Evolutionary conservation across 1,140 invertebrate genomes (phyloP).

Genomic region (Mylabris phalerata): DNA sequence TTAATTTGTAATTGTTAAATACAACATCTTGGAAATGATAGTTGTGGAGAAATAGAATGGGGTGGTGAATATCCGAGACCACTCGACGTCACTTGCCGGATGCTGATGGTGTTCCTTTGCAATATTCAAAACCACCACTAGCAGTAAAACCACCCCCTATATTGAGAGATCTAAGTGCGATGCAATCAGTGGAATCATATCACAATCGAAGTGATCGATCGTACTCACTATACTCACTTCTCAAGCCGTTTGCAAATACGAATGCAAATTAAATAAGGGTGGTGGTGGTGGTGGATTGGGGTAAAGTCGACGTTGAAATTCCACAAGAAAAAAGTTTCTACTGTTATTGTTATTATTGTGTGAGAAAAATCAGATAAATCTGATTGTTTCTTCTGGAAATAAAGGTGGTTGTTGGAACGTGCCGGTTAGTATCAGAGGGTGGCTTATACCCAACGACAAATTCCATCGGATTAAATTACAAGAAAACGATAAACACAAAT

Average conservation of each 20-base stretch:
- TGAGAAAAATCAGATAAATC: too few species aligned
- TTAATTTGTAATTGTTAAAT: too few species aligned
- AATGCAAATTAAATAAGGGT: slow-evolving; percentile 9
- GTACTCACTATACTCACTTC: not conserved
- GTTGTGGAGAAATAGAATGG: slow-evolving; percentile 1
- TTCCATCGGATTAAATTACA: slow-evolving; percentile 9
- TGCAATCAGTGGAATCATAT: slow-evolving; percentile 23
- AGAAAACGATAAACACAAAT: slow-evolving; percentile 18
- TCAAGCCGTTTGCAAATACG: not conserved
- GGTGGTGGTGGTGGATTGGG: too few species aligned
- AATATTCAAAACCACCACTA: too few species aligned
- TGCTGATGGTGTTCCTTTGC: slow-evolving; percentile 3
- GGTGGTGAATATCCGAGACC: slow-evolving; percentile 24
- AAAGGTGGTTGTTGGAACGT: slow-evolving; percentile 1
- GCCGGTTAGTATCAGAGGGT: not conserved
- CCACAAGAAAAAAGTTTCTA: too few species aligned
- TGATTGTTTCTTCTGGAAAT: too few species aligned
- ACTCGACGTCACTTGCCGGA: slow-evolving; percentile 30
- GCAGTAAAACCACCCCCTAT: not conserved
- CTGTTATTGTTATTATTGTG: too few species aligned
- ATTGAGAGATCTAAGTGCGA: slow-evolving; percentile 26
- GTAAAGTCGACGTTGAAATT: too few species aligned
- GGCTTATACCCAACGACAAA: not conserved
- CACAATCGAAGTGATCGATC: slow-evolving; percentile 16
- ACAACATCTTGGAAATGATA: not conserved